phyloP scores from a whole-genome alignment of 2,888 invertebrate genomes.

The Acrobasis consociella region DNA sequence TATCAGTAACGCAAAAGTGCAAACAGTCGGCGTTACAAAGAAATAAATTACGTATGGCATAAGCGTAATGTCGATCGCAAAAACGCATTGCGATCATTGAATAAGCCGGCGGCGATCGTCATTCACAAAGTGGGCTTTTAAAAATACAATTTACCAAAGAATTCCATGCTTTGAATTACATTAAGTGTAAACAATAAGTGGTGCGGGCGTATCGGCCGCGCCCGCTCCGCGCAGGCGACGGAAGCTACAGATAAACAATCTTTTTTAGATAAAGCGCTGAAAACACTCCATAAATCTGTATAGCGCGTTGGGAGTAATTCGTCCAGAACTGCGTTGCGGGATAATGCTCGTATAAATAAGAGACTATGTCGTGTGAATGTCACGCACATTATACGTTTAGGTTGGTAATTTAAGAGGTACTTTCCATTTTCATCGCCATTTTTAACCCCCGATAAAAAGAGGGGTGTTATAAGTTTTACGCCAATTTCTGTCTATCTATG shows the following conservation, averaged over 20 bases:
- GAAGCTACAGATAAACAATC: conserved; percentile 81
- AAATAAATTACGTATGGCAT: conserved; percentile 65
- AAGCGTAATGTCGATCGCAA: conserved; percentile 71
- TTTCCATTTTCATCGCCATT: too few relatives aligned
- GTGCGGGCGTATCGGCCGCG: conserved; percentile 75
- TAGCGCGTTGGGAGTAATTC: conserved; percentile 58
- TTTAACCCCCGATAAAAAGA: too few relatives aligned
- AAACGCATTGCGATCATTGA: conserved; percentile 64
- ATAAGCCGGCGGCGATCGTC: conserved; percentile 45
- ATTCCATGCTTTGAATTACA: conserved; percentile 82
- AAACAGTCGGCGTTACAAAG: conserved; percentile 45
- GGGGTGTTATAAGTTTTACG: too few relatives aligned
- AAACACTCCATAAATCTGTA: conserved; percentile 75
- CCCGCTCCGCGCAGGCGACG: conserved; percentile 59
- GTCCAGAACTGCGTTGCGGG: conserved; percentile 60
- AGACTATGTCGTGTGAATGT: conserved; percentile 29
- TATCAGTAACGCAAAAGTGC: conserved; percentile 32
- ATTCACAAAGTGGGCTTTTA: conserved; percentile 49
- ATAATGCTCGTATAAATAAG: conserved; percentile 48
- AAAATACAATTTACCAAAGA: conserved; percentile 79
- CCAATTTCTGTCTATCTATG: too few relatives aligned
- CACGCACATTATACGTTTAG: background rate
- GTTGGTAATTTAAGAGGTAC: too few relatives aligned
- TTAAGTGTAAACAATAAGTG: conserved; percentile 82
- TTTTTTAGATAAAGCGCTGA: conserved; percentile 80